These are phyloP conservation scores for Amblyopsis rosae DNA, from an alignment of 2,113 vertebrate genomes.

Conservation along the genomic window DNA sequence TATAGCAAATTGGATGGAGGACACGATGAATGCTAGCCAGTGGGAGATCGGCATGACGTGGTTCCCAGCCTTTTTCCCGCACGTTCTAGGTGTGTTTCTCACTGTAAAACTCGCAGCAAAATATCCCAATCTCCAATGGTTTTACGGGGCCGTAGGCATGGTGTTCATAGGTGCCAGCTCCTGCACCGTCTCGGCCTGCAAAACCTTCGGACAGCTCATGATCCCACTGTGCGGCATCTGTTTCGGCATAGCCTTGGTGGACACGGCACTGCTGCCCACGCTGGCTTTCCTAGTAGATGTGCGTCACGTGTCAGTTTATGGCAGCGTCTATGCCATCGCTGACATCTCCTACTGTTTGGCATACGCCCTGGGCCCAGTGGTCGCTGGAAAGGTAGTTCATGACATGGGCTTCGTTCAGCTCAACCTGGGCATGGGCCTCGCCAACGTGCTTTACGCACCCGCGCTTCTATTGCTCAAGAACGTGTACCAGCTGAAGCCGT, in stretches of 20 bases:
- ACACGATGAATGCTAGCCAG: slow-evolving; percentile 86
- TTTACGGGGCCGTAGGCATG: slow-evolving; percentile 93
- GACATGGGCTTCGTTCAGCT: slow-evolving; percentile 91
- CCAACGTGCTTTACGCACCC: slow-evolving; percentile 93
- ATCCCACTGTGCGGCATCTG: slow-evolving; percentile 93
- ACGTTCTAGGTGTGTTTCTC: slow-evolving; percentile 91
- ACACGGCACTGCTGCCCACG: slow-evolving; percentile 94
- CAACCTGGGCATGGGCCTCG: slow-evolving; percentile 95
- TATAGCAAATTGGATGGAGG: slow-evolving; percentile 95
- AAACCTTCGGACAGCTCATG: slow-evolving; percentile 89
- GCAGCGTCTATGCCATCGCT: slow-evolving; percentile 96
- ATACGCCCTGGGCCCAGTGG: slow-evolving; percentile 91
- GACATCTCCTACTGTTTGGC: slow-evolving; percentile 97
- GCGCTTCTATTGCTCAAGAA: slow-evolving; percentile 89
- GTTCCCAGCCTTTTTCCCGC: slow-evolving; percentile 96
- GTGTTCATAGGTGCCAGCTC: slow-evolving; percentile 95
- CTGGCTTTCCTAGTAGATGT: slow-evolving; percentile 95
- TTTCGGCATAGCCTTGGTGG: slow-evolving; percentile 96
- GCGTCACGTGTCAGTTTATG: slow-evolving; percentile 93
- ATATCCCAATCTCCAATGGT: slow-evolving; percentile 95
- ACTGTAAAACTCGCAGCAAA: slow-evolving; percentile 88
- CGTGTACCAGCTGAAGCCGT: slow-evolving; percentile 89
- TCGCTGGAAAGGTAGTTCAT: slow-evolving; percentile 93
- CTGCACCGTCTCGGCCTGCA: slow-evolving; percentile 90
- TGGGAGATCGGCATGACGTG: slow-evolving; percentile 95